These are phyloP conservation scores for Furcula furcula DNA, from an alignment of 2,888 invertebrate genomes.

Conservation along the genomic window DNA sequence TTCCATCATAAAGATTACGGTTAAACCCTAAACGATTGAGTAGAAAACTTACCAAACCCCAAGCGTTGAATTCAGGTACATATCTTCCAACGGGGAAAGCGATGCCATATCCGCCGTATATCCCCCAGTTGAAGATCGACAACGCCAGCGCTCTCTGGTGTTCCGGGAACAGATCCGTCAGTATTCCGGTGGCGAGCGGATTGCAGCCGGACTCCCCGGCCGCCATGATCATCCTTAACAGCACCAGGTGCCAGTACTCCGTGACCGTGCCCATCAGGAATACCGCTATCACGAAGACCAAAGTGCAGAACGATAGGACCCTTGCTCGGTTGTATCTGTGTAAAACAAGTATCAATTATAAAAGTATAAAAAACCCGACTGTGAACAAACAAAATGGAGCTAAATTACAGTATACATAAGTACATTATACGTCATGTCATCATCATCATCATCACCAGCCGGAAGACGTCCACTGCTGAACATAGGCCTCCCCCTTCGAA, in stretches of 20 bases:
- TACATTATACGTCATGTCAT: background rate
- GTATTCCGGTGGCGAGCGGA: conserved; percentile 91
- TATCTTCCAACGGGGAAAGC: conserved; percentile 96
- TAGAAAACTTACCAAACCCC: conserved; percentile 86
- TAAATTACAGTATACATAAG: no score
- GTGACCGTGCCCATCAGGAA: conserved; percentile 92
- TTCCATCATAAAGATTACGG: no score
- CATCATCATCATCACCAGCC: background rate
- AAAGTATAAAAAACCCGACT: no score
- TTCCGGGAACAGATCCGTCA: conserved; percentile 91
- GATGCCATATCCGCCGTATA: conserved; percentile 96
- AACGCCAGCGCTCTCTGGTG: conserved; percentile 92
- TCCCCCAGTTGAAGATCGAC: conserved; percentile 97
- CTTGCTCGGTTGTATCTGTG: conserved; percentile 86
- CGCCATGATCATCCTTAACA: conserved; percentile 92
- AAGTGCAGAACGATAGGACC: conserved; percentile 88
- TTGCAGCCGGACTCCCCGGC: conserved; percentile 95
- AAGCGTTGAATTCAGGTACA: conserved; percentile 87
- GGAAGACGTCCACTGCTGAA: no score
- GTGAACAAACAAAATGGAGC: no score
- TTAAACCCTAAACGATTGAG: no score
- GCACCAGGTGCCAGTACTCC: conserved; percentile 94
- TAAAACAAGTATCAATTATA: conserved; percentile 2
- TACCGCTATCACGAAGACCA: conserved; percentile 91
- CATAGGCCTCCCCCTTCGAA: no score